Conservation (phyloP, 2,888 invertebrate species). For the Arctia plantaginis region DNA sequence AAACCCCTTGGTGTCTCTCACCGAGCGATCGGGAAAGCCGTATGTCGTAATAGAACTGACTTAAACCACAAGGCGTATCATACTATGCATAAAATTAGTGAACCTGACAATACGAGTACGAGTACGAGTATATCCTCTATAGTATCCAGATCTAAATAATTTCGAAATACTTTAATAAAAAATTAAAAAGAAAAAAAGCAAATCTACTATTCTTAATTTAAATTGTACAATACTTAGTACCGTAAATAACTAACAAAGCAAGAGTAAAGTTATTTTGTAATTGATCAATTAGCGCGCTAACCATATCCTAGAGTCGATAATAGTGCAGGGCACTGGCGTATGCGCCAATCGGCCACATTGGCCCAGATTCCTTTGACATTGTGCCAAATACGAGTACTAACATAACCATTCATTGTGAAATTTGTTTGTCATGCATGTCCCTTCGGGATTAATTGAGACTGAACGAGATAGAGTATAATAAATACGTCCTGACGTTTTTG, state of each 20-base stretch:
- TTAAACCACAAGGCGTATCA: too few relatives aligned
- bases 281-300: conserved; percentile 77
- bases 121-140: too few relatives aligned
- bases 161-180: too few relatives aligned
- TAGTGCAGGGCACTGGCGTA: conserved; percentile 31
- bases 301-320: conserved; percentile 59
- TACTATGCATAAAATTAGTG: too few relatives aligned
- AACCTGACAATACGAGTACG: too few relatives aligned
- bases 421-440: conserved; percentile 14
- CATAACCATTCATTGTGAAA: conserved; percentile 21
- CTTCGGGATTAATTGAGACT: conserved; percentile 15
- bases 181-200: background rate
- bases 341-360: conserved; percentile 56
- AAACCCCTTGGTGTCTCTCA: too few relatives aligned
- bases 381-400: conserved; percentile 53
- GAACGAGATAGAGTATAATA: background rate
- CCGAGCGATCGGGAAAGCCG: too few relatives aligned
- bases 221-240: background rate
- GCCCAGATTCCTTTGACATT: conserved; percentile 75
- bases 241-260: background rate
- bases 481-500: background rate
- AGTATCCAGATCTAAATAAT: background rate
- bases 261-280: conserved; percentile 64
- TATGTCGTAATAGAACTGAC: too few relatives aligned
- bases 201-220: background rate